These are phyloP conservation scores for Drosophila aldrichi DNA, from an alignment of 2,888 invertebrate genomes.

Conservation along the genomic window DNA sequence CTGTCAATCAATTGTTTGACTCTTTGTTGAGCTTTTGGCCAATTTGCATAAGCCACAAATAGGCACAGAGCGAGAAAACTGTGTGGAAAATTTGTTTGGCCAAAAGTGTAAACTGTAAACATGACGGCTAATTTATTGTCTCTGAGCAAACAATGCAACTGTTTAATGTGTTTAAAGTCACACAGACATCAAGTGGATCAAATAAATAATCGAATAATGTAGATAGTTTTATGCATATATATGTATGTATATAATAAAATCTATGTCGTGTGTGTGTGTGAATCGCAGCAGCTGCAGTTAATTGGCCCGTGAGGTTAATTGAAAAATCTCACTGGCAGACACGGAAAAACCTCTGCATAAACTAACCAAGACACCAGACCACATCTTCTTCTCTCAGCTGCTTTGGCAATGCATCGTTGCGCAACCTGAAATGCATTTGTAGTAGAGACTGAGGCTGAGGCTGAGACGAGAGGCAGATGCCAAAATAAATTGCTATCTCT, in stretches of 20 bases:
- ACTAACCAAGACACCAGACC: background rate
- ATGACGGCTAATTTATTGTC: conserved; percentile 36
- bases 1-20: conserved; percentile 36
- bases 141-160: conserved; percentile 24
- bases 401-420: conserved; percentile 58
- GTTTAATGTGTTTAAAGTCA: conserved; percentile 29
- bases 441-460: conserved; percentile 5
- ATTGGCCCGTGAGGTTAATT: conserved; percentile 71
- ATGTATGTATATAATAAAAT: conserved; percentile 15
- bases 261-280: conserved; percentile 22
- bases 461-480: conserved; percentile 23
- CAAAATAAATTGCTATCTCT: conserved; percentile 55
- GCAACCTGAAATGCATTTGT: conserved; percentile 55
- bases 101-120: conserved; percentile 30
- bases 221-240: conserved; percentile 1
- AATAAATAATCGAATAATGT: conserved; percentile 36
- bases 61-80: background rate
- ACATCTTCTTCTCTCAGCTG: conserved; percentile 12
- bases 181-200: conserved; percentile 9
- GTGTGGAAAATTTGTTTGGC: conserved; percentile 29
- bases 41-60: conserved; percentile 48
- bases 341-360: conserved; percentile 14
- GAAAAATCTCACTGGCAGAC: conserved; percentile 60
- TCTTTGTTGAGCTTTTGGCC: conserved; percentile 21
- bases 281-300: conserved; percentile 35